phyloP scores from a whole-genome alignment of 2,113 vertebrate genomes.

The Anoura caudifer region DNA sequence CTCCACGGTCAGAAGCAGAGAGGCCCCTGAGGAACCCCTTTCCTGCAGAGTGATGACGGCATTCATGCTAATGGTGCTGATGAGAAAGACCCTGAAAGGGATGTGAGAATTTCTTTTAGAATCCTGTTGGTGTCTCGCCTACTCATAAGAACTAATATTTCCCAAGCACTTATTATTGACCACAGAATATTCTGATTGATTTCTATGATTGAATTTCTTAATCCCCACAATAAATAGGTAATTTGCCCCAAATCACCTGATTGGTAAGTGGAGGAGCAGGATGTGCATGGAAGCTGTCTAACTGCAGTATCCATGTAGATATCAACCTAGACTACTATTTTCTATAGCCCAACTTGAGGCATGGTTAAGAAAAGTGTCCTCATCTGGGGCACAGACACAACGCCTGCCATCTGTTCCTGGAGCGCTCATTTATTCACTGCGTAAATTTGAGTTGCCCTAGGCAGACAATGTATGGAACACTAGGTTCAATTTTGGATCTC shows the following conservation, averaged over 20 bases:
- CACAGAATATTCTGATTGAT: neutral
- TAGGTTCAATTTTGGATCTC: neutral
- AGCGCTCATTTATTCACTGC: neutral
- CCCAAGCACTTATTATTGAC: conserved; percentile 11
- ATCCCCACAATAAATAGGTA: neutral
- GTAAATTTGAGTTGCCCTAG: neutral
- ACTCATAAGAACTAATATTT: conserved; percentile 45
- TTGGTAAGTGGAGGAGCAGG: neutral
- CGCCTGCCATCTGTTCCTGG: neutral
- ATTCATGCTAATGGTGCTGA: conserved; percentile 76
- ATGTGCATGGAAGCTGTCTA: neutral
- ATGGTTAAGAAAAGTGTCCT: neutral
- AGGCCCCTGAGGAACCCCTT: conserved; percentile 79
- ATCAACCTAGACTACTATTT: neutral
- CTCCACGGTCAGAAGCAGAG: conserved; percentile 78
- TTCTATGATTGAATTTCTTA: conserved; percentile 21
- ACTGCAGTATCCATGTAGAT: neutral
- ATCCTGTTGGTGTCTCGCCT: conserved; percentile 31
- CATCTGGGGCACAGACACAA: neutral
- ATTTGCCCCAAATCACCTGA: neutral
- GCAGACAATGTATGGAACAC: neutral
- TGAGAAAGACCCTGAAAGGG: conserved; percentile 72
- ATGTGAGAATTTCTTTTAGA: conserved; percentile 75
- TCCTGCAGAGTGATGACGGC: conserved; percentile 78
- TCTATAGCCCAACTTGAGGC: neutral